These are phyloP conservation scores for Calyptommatus sinebrachiatus DNA, from an alignment of 2,113 vertebrate genomes.

Conservation along the genomic window DNA sequence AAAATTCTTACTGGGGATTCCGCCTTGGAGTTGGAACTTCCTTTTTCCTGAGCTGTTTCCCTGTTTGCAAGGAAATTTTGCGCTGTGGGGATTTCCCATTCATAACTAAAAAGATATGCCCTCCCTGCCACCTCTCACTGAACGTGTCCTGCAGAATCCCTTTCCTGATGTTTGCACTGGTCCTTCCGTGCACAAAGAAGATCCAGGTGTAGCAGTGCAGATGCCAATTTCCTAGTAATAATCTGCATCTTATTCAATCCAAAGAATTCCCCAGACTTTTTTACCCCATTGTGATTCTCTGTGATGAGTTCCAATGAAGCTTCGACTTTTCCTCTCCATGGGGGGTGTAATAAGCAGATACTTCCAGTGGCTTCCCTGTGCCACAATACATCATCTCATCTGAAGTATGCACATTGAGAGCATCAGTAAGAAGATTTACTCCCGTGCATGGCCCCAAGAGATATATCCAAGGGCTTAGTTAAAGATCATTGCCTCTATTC, in stretches of 20 bases:
- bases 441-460: constrained; percentile 30
- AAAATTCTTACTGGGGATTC: no score
- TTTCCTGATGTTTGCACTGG: neutral
- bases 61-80: no score
- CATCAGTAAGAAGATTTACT: constrained; percentile 34
- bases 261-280: neutral
- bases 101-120: neutral
- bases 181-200: no score
- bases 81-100: no score
- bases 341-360: constrained; percentile 20
- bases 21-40: no score
- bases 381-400: neutral
- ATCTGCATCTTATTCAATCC: neutral
- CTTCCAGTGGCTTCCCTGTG: constrained; percentile 1
- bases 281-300: neutral
- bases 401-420: constrained; percentile 15
- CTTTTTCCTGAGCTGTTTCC: no score
- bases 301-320: neutral
- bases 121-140: neutral
- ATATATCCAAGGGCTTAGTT: constrained; percentile 32
- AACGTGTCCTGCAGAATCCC: neutral
- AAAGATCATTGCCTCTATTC: constrained; percentile 30
- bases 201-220: neutral
- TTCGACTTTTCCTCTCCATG: neutral
- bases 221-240: neutral